These are phyloP conservation scores for Hofmannophila pseudospretella DNA, from an alignment of 2,888 invertebrate species.

Conservation along the genomic window DNA sequence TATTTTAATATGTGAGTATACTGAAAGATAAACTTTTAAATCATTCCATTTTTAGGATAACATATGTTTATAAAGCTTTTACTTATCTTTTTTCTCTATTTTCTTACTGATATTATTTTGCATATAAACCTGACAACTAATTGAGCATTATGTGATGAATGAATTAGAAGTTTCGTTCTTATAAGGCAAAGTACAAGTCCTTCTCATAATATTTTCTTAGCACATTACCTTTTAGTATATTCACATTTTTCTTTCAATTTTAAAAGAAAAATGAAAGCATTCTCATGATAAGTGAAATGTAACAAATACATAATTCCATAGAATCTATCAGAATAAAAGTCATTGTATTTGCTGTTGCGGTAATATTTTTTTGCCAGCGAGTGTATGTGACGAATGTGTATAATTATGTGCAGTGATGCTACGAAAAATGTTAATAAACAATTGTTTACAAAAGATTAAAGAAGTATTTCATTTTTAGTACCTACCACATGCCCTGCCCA, in stretches of 20 bases:
- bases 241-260: conserved; percentile 56
- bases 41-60: conserved; percentile 65
- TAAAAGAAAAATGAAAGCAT: conserved; percentile 76
- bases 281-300: conserved; percentile 41
- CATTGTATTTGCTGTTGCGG: conserved; percentile 62
- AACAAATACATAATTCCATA: conserved; percentile 60
- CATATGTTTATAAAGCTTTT: conserved; percentile 47
- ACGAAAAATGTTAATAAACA: conserved; percentile 77
- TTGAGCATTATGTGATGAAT: conserved; percentile 2
- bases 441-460: conserved; percentile 78
- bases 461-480: conserved; percentile 46
- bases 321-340: conserved; percentile 62
- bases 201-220: conserved; percentile 13
- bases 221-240: conserved; percentile 62
- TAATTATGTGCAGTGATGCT: conserved; percentile 65
- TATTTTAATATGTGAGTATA: conserved; percentile 67
- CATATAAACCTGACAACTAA: background rate
- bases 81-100: conserved; percentile 51
- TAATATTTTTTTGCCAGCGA: conserved; percentile 61
- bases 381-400: conserved; percentile 64
- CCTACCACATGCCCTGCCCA: too few relatives aligned
- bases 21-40: conserved; percentile 65
- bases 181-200: conserved; percentile 44
- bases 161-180: conserved; percentile 39
- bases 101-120: background rate